Evolutionary conservation across 2,797 vertebrate genomes (phyloP), one percentile per base, ranked within the genome.

Genomic region (Delichon dasypus): DNA sequence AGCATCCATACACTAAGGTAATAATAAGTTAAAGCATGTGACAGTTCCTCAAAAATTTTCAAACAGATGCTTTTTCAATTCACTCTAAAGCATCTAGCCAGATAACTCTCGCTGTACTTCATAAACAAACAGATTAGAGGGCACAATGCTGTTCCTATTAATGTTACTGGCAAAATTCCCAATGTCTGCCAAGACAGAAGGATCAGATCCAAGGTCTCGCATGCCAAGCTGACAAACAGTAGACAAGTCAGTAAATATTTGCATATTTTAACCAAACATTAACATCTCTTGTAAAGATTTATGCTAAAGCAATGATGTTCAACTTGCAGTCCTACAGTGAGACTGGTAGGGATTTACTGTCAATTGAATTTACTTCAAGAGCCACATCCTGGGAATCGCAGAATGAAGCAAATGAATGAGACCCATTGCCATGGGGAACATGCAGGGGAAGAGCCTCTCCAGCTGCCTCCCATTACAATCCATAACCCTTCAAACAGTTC

Each of bases 241-340:
- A 96, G 96, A 96, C 95, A 96, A 96, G 95, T 95, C 95, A 94
- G 96, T 96, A 97, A 97, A 96, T 97, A 97, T 97, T 96, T 96
- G 94, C 94, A 96, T 96, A 95, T 96, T 96, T 97, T 96, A 96
- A 96, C 90, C 84, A 96, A 95, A 90, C 95, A 96, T 97, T 95
- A 96, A 94, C 94, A 95, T 95, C 91, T 95, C 95, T 94, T 88
- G 75, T 87, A 86, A 97, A 94, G 95, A 96, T 95, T 96, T 93
- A 96, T 90, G 91, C 94, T 94, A 84, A 90, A 96, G 93, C 91
- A 74, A 76, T 61, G 95, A 95, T 97, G 95, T 90, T 96, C 95
- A 96, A 74, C 93, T 95, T 44, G 66, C 92, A 94, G 95, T 85
- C 95, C 89, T 88, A 85, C 82, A 85, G 87, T 3, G 85, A 72